These are phyloP conservation scores for Saturnia pavonia DNA, from an alignment of 2,888 invertebrate species.

Conservation along the genomic window DNA sequence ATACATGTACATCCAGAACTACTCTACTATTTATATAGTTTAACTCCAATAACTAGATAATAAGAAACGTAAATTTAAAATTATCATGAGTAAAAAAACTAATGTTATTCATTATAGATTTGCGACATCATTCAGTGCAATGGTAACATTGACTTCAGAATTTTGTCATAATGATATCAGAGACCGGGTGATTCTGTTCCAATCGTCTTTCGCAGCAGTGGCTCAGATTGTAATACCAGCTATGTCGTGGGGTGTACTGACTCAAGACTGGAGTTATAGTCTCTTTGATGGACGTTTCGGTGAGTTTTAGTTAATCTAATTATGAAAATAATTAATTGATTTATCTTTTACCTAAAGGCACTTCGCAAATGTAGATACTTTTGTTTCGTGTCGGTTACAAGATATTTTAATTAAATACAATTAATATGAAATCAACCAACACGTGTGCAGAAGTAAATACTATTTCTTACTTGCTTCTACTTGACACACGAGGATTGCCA, in stretches of 20 bases:
- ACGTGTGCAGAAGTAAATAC: too few species aligned
- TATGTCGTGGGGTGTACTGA: conserved; percentile 59
- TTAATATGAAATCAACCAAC: too few species aligned
- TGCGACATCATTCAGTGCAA: conserved; percentile 57
- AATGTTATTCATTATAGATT: conserved; percentile 46
- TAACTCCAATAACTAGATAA: too few species aligned
- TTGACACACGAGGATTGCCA: too few species aligned
- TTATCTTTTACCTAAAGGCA: conserved; percentile 9
- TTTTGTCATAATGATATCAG: conserved; percentile 60
- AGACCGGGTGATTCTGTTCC: conserved; percentile 56
- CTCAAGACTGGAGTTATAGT: conserved; percentile 52
- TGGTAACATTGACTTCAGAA: conserved; percentile 56
- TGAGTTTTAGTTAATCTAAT: conserved; percentile 32
- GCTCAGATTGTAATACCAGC: conserved; percentile 51
- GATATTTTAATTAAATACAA: too few species aligned
- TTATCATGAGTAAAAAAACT: conserved; percentile 16
- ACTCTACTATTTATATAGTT: too few species aligned
- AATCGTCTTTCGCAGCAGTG: conserved; percentile 53
- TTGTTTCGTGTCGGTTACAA: too few species aligned
- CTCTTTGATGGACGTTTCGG: conserved; percentile 55
- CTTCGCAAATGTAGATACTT: too few species aligned
- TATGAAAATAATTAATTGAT: neutral
- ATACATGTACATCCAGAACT: too few species aligned
- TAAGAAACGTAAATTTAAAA: neutral
- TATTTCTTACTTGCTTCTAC: too few species aligned